phyloP scores from a whole-genome alignment of 2,888 invertebrate species.

The Lypha dubia region DNA sequence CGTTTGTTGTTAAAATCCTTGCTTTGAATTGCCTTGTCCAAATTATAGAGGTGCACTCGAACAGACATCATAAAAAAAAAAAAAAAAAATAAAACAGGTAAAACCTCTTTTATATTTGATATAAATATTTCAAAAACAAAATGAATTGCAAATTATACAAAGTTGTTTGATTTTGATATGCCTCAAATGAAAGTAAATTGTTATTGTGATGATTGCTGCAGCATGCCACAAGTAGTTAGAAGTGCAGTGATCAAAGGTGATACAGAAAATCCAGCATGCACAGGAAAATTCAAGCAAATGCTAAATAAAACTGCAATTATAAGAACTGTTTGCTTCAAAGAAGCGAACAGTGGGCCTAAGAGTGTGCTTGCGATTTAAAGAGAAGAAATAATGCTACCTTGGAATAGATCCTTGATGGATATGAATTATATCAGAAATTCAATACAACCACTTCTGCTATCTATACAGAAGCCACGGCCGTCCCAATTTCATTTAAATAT shows the following conservation, averaged over 20 bases:
- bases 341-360: neutral
- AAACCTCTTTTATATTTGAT: conserved; percentile 11
- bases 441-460: no score
- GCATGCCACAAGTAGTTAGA: conserved; percentile 21
- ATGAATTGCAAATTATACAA: neutral
- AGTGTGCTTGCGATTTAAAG: no score
- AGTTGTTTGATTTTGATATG: conserved; percentile 40
- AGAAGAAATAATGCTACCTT: no score
- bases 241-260: conserved; percentile 40
- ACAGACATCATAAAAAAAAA: conserved; percentile 2
- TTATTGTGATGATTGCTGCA: conserved; percentile 17
- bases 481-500: no score
- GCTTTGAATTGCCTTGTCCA: neutral
- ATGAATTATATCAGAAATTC: no score
- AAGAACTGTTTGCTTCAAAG: neutral
- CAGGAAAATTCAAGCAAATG: neutral
- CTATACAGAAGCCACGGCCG: no score
- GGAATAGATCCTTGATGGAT: no score
- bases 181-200: conserved; percentile 36
- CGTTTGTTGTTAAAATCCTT: neutral
- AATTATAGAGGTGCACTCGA: conserved; percentile 1
- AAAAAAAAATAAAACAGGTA: neutral
- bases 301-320: neutral
- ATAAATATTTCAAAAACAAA: neutral
- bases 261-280: neutral